Base-by-base conservation (phyloP, 2,113 vertebrate genomes). In the Crotalus viridis region DNA sequence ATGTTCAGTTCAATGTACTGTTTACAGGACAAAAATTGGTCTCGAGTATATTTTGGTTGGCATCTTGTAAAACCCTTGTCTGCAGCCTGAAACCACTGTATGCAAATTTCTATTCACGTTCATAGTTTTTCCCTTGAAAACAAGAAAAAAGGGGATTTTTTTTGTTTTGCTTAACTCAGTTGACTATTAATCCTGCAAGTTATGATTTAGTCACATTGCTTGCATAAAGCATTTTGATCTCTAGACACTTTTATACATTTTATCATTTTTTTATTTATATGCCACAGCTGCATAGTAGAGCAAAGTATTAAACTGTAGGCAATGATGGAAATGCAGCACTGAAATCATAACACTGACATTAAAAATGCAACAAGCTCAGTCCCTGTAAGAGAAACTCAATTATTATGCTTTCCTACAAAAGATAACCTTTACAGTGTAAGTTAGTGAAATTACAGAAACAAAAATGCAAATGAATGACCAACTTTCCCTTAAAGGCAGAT, bases 291-390 rank as follows among this genome's bases (percentile, higher is more conserved):
- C 91, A 89, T 10, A 24, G 69, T 69, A 48, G 26, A 48, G 43
- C 64, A 95, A 93, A 61, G 43, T 86, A 0, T 92, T 94, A 87
- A 92, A 91, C 39, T 64, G 69, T 92, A 56, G 51, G 89, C 56
- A 10, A 55, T 91, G 90, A 89, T 57, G 48, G 89, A 91, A 95
- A 94, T 56, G 12, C 88, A 55, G 87, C 59, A 57, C n/a, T 89
- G 46, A 4, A 7, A 28, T 52, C 89, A 39, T 90, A 94, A 64
- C 61, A 57, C 86, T 52, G 4, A 87, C 51, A 92, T 96, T 88
- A 97, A 96, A 94, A 95, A 95, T 95, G 92, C 22, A 96, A 92
- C 88, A 96, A 21, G 3, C 22, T 3, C 0, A 17, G 39, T 81
- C 88, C 59, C 89, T 95, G 59, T 81, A 93, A 96, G 93, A 90